Evolutionary conservation across 2,113 vertebrate genomes (phyloP), one percentile per base, ranked within the genome.

Genomic region (Xyliphius kryptos): DNA sequence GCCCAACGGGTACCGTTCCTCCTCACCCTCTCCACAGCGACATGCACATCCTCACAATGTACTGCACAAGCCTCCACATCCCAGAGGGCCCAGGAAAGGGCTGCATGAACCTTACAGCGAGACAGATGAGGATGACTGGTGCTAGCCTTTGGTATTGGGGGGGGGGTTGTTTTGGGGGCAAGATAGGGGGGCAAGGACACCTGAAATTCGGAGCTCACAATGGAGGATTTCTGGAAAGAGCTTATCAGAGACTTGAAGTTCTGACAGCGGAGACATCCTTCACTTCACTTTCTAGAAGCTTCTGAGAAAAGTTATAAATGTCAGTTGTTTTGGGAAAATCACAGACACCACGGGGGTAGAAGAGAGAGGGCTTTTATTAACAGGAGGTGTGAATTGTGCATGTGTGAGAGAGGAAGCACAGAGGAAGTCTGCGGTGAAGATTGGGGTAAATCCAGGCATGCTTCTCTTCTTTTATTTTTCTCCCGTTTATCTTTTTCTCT

Each of bases 121-220:
- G 76, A 92, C 86, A 40, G 90, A 92, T 72, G 91, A 91, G 55
- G 91, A 94, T 58, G 91, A 94, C 82, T 94, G 92, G 90, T 94
- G 92, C 92, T 95, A 94, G 89, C 87, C 84, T 79, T 77, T 70
- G 80, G 82, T 78, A 77, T 71, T 8, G 21, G 71, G 81, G 63
- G 73, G 66, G 52, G 71, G 69, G 49, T 21, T n/a, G n/a, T n/a
- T n/a, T n/a, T n/a, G n/a, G 26, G 43, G n/a, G 47, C 16, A 14
- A n/a, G 38, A n/a, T 57, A 20, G 40, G 40, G n/a, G n/a, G n/a
- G n/a, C n/a, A 43, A 12, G 40, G 36, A 38, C 36, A 38, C 5
- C 36, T 5, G 10, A 38, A 5, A 38, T 38, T 38, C 36, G 36
- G 10, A 6, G 36, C 36, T 6, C 5, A 5, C 40, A 12, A 13